Evolutionary conservation across 1,140 invertebrate species (phyloP), one percentile per base, ranked within the genome.

Genomic region (Harlomillsia oculata): DNA sequence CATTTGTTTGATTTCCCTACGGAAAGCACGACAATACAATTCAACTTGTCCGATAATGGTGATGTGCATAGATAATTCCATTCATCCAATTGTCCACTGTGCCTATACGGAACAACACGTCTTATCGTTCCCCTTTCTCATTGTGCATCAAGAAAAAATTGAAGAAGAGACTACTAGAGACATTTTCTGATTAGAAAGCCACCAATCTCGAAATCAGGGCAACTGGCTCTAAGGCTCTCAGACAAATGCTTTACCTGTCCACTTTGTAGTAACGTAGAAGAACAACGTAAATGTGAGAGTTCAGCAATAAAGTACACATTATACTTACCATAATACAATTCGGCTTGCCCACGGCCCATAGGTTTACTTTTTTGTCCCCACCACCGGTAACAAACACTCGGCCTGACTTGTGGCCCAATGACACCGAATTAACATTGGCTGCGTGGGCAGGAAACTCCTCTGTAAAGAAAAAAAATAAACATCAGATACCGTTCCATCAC

Each of bases 321-420:
- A 34, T 34, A 29, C 72, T 74, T 75, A 92, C 89, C 89, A 97
- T 89, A 69, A 98, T 89, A 75, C 91, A 96, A 68, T 87, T 89
- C 65, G 88, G 83, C 69, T 95, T 91, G 20, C 92, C 93, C 59
- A 97, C 85, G 3, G 91, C 91, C 93, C 93, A 98, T 60, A 97
- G 72, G 70, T 98, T 98, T 40, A 97, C 92, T 75, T 95, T 96
- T 71, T 91, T 89, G 74, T 97, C 95, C 72, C 94, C 90, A 61
- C 94, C 93, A 45, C 93, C 94, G 63, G 93, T 97, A 41, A 91
- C 94, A 70, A 97, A 79, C 44, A 97, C 92, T 64, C 87, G 75
- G 30, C 87, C 88, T 23, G 89, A 92, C 72, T 92, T 94, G 67
- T 85, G 83, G 40, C 92, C 91, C 71, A 96, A 76, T 21, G 89